These are phyloP conservation scores for Xerus rutilus DNA, from an alignment of 2,797 vertebrate genomes.

Conservation along the genomic window DNA sequence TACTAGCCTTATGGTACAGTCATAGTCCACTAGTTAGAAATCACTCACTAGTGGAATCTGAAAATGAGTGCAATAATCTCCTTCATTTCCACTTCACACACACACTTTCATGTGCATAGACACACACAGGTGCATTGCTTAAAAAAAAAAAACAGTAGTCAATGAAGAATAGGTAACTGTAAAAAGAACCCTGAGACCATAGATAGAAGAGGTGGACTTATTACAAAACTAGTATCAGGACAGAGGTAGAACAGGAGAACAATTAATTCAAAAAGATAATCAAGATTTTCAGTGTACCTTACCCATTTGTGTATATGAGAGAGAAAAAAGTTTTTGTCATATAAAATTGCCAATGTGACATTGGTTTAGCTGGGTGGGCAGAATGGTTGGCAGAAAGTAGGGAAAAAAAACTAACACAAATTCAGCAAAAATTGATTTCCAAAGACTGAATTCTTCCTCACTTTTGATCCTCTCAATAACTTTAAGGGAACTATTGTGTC, in stretches of 20 bases:
- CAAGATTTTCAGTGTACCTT: not conserved
- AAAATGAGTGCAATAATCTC: slow-evolving; percentile 20
- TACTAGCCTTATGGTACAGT: slow-evolving; percentile 60
- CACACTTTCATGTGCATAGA: not conserved
- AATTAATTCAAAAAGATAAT: not conserved
- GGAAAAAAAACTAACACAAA: not conserved
- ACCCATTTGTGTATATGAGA: not conserved
- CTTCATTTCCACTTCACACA: not conserved
- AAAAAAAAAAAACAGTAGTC: not conserved
- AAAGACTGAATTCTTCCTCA: not conserved
- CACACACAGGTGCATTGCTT: not conserved
- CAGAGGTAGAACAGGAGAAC: not conserved
- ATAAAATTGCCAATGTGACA: not conserved
- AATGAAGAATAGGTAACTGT: not conserved
- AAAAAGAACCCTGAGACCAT: not conserved
- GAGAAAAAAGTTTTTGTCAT: not conserved
- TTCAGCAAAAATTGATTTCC: not conserved
- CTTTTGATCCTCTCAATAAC: not conserved
- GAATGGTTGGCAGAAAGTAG: not conserved
- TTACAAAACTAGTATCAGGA: not conserved
- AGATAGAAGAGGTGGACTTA: not conserved
- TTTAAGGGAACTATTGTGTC: not conserved
- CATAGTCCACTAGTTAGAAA: slow-evolving; percentile 52
- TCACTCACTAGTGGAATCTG: not conserved
- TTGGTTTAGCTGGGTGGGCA: not conserved